A percentile compares a stretch with the other conserved stretches of the same genome.
These are phyloP conservation scores for Labroides dimidiatus DNA, from an alignment of 2,797 vertebrate species.

Conservation along the genomic window DNA sequence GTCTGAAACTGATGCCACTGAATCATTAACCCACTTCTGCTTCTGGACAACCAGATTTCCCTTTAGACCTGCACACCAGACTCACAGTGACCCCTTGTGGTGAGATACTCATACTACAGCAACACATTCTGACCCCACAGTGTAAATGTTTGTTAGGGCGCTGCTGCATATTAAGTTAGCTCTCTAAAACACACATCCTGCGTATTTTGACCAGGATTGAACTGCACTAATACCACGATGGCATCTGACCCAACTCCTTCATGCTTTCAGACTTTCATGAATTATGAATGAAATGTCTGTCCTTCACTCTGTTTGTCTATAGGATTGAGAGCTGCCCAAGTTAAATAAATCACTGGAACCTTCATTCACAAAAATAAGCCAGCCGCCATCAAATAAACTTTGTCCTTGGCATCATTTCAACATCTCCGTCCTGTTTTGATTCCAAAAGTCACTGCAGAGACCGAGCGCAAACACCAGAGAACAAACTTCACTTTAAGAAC, in stretches of 20 bases:
- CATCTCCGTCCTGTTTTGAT: conserved; percentile 65
- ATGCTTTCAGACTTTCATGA: neutral
- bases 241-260: neutral
- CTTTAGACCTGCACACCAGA: conserved; percentile 21
- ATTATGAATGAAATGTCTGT: conserved; percentile 1
- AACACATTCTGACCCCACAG: neutral
- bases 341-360: conserved; percentile 14
- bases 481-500: conserved; percentile 59
- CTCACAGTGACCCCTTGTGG: conserved; percentile 71
- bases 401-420: conserved; percentile 77
- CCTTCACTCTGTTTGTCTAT: conserved; percentile 5
- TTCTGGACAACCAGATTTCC: conserved; percentile 18
- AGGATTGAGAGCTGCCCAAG: neutral
- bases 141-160: neutral
- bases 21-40: conserved; percentile 70
- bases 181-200: neutral
- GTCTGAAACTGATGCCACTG: conserved; percentile 34
- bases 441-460: conserved; percentile 79
- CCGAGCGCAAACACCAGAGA: conserved; percentile 71
- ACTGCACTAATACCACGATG: neutral
- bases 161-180: neutral
- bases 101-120: conserved; percentile 26
- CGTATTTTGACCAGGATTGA: neutral
- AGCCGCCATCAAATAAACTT: conserved; percentile 59
- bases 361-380: conserved; percentile 60